A percentile compares a stretch with the other conserved stretches of the same genome.
These are phyloP conservation scores for Plagiodera versicolora DNA, from an alignment of 2,888 invertebrate species.

Conservation along the genomic window DNA sequence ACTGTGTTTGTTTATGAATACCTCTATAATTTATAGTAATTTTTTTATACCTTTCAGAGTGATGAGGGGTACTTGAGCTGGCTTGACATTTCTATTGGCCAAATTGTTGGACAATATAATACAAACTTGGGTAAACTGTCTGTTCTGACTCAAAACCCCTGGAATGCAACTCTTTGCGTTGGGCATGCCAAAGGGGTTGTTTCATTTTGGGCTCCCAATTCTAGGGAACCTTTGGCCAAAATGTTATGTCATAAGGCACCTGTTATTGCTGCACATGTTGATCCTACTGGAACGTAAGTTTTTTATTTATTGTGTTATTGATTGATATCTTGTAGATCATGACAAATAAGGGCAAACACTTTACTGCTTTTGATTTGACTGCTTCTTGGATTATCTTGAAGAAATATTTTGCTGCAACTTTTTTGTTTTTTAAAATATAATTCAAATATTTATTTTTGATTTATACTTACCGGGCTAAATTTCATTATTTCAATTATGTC, in stretches of 20 bases:
- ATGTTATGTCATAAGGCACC: conserved; percentile 88
- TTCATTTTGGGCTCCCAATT: conserved; percentile 93
- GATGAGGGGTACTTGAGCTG: conserved; percentile 82
- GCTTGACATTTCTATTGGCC: conserved; percentile 93
- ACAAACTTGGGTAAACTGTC: conserved; percentile 77
- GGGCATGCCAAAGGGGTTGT: conserved; percentile 92
- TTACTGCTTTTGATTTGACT: too few species aligned
- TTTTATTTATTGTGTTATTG: neutral
- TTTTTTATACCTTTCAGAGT: conserved; percentile 57
- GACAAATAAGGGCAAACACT: too few species aligned
- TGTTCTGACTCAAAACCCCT: conserved; percentile 91
- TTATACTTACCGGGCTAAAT: too few species aligned
- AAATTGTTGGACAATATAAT: conserved; percentile 78
- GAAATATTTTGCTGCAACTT: too few species aligned
- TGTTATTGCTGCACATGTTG: conserved; percentile 78
- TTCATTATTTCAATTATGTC: too few species aligned
- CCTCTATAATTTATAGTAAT: conserved; percentile 51
- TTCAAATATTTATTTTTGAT: too few species aligned
- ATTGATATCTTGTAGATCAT: too few species aligned
- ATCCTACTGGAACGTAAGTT: conserved; percentile 78
- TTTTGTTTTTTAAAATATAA: too few species aligned
- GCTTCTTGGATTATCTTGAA: too few species aligned
- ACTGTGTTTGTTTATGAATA: neutral
- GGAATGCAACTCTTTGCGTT: conserved; percentile 88
- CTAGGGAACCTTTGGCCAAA: conserved; percentile 82